Base-by-base conservation (phyloP, 2,113 vertebrate genomes). In the Zeus faber region DNA sequence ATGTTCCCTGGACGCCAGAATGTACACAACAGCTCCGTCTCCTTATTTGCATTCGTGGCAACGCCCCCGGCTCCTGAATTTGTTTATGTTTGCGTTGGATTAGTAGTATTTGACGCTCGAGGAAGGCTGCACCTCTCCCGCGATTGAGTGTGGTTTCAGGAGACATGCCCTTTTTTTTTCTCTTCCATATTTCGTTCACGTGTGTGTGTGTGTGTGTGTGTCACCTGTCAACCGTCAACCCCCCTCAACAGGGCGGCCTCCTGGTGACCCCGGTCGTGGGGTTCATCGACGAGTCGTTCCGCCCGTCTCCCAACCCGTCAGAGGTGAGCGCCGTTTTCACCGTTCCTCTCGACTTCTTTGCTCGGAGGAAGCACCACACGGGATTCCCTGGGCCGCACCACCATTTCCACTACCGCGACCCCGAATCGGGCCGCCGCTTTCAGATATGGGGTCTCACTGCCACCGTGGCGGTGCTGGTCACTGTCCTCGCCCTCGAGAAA, bases 251-350 rank as follows among this genome's bases (percentile, higher is more conserved):
- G 96, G 78, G 56, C 3, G 72, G 82, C 8, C 62, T 88, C 9
- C 14, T 94, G 82, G 73, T 97, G 64, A 95, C 91, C 1, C 93
- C 95, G 0, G 93, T 99, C 35, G 91, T 95, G 40, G 93, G 90
- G 49, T 93, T 98, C 70, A 87, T 99, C 69, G 85, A 93, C 0
- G 91, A 89, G 16, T 80, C 88, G 0, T 98, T 97, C 70, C 67
- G 77, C 51, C 85, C 90, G 6, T 21, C 45, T 54, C 91, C 91
- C 5, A 97, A 96, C 67, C 89, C 93, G 0, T 87, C 73, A 1
- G 96, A 99, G 88, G 97, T 98, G 45, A 93, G 91, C 0, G 72
- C 89, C 0, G 93, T 93, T 25, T 98, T 99, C 75, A 22, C 89
- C 0, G 78, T 95, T 23, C 95, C 97, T 0, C 37, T 99, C 87